These are phyloP conservation scores for Anoncus sp. DNA, from an alignment of 2,888 invertebrate genomes.

Conservation along the genomic window DNA sequence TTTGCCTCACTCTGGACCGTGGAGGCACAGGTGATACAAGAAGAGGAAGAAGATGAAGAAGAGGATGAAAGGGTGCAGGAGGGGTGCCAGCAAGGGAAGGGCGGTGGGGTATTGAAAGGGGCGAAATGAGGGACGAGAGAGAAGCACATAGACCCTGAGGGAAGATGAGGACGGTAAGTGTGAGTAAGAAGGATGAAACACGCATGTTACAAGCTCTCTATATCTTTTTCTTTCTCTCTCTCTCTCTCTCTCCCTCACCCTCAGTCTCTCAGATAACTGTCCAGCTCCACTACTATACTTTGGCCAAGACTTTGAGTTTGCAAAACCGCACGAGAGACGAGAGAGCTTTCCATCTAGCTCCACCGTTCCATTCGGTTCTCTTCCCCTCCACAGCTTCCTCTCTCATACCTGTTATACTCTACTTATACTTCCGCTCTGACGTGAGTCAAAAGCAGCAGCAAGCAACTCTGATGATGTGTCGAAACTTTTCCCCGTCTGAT, in stretches of 20 bases:
- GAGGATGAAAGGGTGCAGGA: neutral
- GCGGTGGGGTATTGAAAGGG: too few relatives aligned
- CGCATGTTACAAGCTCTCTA: slow-evolving; percentile 42
- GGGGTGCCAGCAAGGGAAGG: slow-evolving; percentile 15
- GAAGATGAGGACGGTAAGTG: slow-evolving; percentile 56
- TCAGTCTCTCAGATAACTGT: slow-evolving; percentile 34
- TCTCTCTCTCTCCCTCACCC: slow-evolving; percentile 12
- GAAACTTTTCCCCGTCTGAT: slow-evolving; percentile 16
- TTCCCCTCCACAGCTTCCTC: neutral
- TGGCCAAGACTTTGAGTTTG: slow-evolving; percentile 31
- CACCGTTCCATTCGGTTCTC: neutral
- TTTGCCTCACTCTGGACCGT: slow-evolving; percentile 44
- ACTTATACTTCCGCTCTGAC: slow-evolving; percentile 10
- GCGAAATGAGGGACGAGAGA: slow-evolving; percentile 12
- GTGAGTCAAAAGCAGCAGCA: slow-evolving; percentile 10
- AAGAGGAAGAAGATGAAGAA: slow-evolving; percentile 21
- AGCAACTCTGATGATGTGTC: slow-evolving; percentile 6
- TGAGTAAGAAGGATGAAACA: slow-evolving; percentile 41
- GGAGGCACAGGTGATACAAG: slow-evolving; percentile 60
- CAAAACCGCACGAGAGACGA: slow-evolving; percentile 33
- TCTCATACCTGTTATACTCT: neutral
- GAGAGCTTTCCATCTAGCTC: slow-evolving; percentile 5
- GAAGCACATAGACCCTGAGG: slow-evolving; percentile 28
- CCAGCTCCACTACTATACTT: slow-evolving; percentile 32
- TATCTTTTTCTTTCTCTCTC: too few relatives aligned